phyloP scores from a whole-genome alignment of 2,113 vertebrate genomes.

The Prinia subflava region DNA sequence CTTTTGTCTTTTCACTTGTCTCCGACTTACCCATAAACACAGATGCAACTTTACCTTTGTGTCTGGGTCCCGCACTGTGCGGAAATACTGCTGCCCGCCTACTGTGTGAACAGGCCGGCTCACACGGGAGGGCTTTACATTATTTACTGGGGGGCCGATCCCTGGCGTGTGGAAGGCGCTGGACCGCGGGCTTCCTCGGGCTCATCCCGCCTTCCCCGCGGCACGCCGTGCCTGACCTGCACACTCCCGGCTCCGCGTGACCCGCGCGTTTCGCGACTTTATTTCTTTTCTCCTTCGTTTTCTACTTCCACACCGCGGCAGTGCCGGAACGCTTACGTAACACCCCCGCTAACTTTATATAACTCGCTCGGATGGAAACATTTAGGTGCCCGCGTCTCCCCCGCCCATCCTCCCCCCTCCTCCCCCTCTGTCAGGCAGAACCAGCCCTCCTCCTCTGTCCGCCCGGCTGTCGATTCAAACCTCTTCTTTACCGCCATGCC shows the following conservation, averaged over 20 bases:
- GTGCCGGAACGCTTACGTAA: not conserved
- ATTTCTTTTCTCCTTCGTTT: rapidly evolving
- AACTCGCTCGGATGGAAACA: not conserved
- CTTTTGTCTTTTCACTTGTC: not conserved
- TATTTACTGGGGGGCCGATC: rapidly evolving
- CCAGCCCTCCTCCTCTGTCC: no score
- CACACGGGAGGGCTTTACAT: rapidly evolving
- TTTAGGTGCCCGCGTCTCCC: not conserved
- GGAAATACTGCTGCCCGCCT: rapidly evolving
- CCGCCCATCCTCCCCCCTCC: not conserved
- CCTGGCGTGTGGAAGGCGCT: rapidly evolving
- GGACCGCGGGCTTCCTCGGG: not conserved
- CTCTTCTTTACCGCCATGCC: not conserved
- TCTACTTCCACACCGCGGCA: not conserved
- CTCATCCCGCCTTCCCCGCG: not conserved
- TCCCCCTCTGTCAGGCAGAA: no score
- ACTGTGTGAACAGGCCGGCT: rapidly evolving
- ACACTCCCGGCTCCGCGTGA: rapidly evolving
- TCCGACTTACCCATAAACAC: rapidly evolving
- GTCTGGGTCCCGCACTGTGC: rapidly evolving
- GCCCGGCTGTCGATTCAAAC: not conserved
- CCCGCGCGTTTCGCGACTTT: rapidly evolving
- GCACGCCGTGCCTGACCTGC: not conserved
- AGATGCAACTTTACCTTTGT: rapidly evolving
- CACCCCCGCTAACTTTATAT: not conserved